Evolutionary conservation across 2,888 invertebrate genomes (phyloP).

Genomic region (Pomacea canaliculata): DNA sequence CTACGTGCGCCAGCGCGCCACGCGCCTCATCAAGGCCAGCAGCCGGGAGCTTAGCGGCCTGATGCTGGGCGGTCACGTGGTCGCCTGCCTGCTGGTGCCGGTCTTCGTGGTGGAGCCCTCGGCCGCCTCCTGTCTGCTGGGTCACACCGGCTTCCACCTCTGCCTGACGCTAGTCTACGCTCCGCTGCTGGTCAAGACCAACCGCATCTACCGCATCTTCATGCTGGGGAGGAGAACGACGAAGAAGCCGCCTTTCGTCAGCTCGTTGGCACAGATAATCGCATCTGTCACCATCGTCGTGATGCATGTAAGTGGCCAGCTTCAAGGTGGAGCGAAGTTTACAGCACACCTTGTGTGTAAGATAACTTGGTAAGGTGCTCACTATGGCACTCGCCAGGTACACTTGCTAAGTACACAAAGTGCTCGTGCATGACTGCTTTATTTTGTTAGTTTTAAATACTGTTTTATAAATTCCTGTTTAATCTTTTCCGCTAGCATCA

Average conservation of each 20-base stretch:
- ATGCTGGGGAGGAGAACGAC: neutral
- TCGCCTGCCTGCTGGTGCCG: slow-evolving; percentile 26
- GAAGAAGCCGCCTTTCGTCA: neutral
- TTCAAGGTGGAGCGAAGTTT: too few species aligned
- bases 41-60: slow-evolving; percentile 41
- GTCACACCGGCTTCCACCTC: slow-evolving; percentile 43
- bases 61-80: slow-evolving; percentile 8
- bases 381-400: too few species aligned
- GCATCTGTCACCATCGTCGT: neutral
- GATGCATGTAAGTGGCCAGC: neutral
- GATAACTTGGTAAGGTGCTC: too few species aligned
- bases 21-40: slow-evolving; percentile 48
- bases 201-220: slow-evolving; percentile 48
- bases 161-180: slow-evolving; percentile 44
- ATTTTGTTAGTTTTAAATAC: too few species aligned
- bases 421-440: too few species aligned
- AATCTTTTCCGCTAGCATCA: too few species aligned
- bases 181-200: slow-evolving; percentile 46
- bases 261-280: neutral
- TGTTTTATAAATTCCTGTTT: too few species aligned
- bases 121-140: slow-evolving; percentile 33
- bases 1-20: slow-evolving; percentile 35
- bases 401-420: too few species aligned
- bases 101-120: slow-evolving; percentile 35
- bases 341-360: too few species aligned